A percentile compares a stretch with the other conserved stretches of the same genome.
phyloP scores from a whole-genome alignment of 2,888 invertebrate species.

The Caenorhabditis becei region DNA sequence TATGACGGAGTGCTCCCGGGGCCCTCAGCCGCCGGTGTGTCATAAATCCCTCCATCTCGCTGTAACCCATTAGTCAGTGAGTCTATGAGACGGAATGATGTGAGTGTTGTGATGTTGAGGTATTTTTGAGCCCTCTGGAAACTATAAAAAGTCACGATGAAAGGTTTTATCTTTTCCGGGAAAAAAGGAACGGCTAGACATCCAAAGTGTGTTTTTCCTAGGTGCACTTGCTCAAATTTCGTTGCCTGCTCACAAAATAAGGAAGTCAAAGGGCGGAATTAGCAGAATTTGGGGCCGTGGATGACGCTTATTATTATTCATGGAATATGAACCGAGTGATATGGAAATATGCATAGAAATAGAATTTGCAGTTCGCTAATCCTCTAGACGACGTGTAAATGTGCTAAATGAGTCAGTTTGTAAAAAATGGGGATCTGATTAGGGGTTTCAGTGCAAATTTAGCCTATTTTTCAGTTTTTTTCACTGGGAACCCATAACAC shows the following conservation, averaged over 20 bases:
- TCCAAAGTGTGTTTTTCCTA: neutral
- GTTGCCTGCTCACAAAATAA: neutral
- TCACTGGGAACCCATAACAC: too few species aligned
- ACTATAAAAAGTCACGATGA: neutral
- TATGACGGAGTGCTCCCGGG: neutral
- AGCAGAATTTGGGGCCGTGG: slow-evolving; percentile 20
- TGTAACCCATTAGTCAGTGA: slow-evolving; percentile 40
- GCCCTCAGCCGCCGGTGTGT: neutral
- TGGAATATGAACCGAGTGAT: slow-evolving; percentile 11
- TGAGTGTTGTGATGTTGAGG: slow-evolving; percentile 16
- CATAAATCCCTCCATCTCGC: slow-evolving; percentile 9
- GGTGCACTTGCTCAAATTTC: neutral
- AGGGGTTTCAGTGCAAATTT: neutral
- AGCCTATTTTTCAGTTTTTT: neutral
- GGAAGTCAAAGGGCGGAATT: neutral
- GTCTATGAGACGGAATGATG: slow-evolving; percentile 8
- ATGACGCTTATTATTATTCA: slow-evolving; percentile 44
- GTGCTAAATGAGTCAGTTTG: neutral
- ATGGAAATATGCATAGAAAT: slow-evolving; percentile 5
- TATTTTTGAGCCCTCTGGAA: neutral
- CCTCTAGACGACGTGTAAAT: slow-evolving; percentile 2
- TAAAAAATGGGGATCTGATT: neutral
- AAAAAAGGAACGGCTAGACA: neutral
- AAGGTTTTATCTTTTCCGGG: neutral
- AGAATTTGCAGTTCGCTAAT: slow-evolving; percentile 24